Percentiles rank a stretch among this genome's conserved stretches.
Conservation (phyloP, 2,113 vertebrate genomes). For the Alethe castanea region DNA sequence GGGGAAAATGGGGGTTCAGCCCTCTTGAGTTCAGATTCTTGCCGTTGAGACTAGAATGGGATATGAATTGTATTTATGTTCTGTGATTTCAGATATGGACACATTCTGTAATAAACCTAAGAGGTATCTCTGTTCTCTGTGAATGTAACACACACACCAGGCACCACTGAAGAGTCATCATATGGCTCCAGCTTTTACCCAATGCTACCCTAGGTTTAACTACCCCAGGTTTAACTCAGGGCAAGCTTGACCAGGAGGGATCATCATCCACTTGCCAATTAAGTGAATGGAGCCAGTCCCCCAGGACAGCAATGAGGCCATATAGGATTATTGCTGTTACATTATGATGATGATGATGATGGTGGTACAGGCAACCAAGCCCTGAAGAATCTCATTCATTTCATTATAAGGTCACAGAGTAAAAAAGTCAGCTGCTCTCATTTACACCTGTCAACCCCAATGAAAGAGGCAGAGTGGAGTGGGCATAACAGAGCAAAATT, state of each 20-base stretch:
- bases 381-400: slow-evolving; percentile 8
- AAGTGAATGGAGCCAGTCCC: background rate
- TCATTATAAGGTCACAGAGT: background rate
- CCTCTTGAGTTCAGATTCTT: background rate
- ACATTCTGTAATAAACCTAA: background rate
- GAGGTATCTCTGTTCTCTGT: background rate
- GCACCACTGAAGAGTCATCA: background rate
- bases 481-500: slow-evolving; percentile 8
- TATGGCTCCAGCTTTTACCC: background rate
- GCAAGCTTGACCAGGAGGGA: background rate
- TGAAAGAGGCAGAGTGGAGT: background rate
- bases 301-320: background rate
- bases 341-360: background rate
- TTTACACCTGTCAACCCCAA: slow-evolving; percentile 12
- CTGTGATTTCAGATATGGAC: background rate
- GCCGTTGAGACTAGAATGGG: background rate
- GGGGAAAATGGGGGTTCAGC: background rate
- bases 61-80: background rate
- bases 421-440: background rate
- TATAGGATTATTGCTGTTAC: background rate
- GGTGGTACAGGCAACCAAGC: background rate
- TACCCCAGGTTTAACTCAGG: background rate
- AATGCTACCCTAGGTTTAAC: background rate
- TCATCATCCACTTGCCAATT: background rate
- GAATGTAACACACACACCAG: background rate